phyloP scores from a whole-genome alignment of 2,113 vertebrate species.

The Ploceus nigricollis region DNA sequence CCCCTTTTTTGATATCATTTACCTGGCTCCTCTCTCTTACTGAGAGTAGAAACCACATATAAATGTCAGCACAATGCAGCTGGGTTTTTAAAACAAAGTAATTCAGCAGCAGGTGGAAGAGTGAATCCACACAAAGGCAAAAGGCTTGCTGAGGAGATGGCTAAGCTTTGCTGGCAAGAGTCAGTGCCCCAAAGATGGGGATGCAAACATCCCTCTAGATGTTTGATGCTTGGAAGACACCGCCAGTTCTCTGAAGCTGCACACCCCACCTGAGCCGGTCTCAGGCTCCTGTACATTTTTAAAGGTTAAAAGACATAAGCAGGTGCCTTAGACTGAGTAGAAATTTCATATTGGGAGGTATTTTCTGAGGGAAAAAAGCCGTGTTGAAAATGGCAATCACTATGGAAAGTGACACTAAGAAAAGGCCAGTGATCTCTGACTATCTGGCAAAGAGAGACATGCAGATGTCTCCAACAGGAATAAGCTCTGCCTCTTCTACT shows the following conservation, averaged over 20 bases:
- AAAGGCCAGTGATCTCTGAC: not conserved
- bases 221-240: not conserved
- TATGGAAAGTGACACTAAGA: not conserved
- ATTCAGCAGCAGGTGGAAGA: not conserved
- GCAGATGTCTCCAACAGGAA: not conserved
- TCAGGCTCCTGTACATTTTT: not conserved
- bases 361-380: not conserved
- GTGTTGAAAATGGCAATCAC: not conserved
- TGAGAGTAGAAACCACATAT: not conserved
- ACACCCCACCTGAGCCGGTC: not conserved
- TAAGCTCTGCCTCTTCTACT: not conserved
- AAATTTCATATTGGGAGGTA: not conserved
- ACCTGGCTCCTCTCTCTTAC: not conserved
- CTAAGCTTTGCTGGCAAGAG: not conserved
- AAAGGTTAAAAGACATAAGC: not conserved
- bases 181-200: not conserved
- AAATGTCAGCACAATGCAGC: not conserved
- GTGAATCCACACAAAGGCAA: not conserved
- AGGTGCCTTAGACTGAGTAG: not conserved
- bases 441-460: not conserved
- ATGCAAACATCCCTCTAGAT: not conserved
- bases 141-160: not conserved
- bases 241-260: not conserved
- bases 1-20: not conserved
- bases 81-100: not conserved